Base-by-base conservation (phyloP, 2,888 invertebrate genomes). In the Euspilapteryx auroguttella region DNA sequence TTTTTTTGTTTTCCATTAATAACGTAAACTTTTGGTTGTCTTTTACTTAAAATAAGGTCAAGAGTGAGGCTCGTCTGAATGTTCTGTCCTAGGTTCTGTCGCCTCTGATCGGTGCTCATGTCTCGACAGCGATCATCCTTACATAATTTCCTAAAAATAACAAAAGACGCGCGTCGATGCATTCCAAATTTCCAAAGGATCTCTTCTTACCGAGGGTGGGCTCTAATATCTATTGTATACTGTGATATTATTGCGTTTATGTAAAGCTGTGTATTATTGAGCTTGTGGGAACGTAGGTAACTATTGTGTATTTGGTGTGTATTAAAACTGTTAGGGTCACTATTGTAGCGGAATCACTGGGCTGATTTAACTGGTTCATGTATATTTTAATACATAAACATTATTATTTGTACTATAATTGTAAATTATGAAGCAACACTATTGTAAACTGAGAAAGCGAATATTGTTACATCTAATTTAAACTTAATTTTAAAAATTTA, bases 11-110 rank as follows among this genome's bases (percentile, higher is more conserved):
- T 34, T 64, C 63, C 66, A 64, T 59, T 25, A 8, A 63, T 71
- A 71, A 71, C 59, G 52, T 71, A 69, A 71, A 65, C 71, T 73
- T 75, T 75, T 75, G 75, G 75, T 73, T 75, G 75, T 68, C 66
- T 73, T 68, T 31, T 71, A 63, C 64, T 62, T 65, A 64, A 65
- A 61, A 39, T 12, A 12, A 24, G 11, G 12, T 8, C 56, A 52
- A 56, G 59, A 65, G 49, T 53, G 61, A 66, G 69, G 65, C 50
- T n/a, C n/a, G 45, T 53, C 53, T 51, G 59, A 57, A 54, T 51
- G 49, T 51, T 51, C 55, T 49, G 52, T 45, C 55, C 12, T 7
- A 55, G 46, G 57, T 63, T 62, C 43, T 63, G 13, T 56, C 45
- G 39, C 47, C 45, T 49, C 44, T 42, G 41, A 42, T 45, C 30